These are phyloP conservation scores for Papilio protenor DNA, from an alignment of 2,888 invertebrate species.

Conservation along the genomic window DNA sequence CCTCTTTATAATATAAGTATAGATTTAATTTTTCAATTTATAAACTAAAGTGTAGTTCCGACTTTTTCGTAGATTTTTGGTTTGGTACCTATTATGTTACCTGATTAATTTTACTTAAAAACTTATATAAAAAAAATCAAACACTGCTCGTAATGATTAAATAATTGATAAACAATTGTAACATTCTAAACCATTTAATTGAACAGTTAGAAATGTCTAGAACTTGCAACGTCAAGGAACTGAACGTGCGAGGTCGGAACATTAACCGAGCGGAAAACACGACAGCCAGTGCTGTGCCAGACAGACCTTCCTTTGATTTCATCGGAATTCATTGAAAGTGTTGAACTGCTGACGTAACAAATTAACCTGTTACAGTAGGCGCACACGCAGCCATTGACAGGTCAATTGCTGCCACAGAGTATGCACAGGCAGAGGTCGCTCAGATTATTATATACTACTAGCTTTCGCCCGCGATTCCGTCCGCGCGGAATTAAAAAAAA, in stretches of 20 bases:
- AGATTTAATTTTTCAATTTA: too few species aligned
- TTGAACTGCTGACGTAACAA: slow-evolving; percentile 77
- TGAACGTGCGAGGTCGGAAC: slow-evolving; percentile 37
- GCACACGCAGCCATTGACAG: slow-evolving; percentile 51
- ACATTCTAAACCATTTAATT: neutral
- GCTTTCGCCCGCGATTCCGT: too few species aligned
- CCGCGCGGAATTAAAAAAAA: too few species aligned
- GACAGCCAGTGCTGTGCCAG: slow-evolving; percentile 41
- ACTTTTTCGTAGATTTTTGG: too few species aligned
- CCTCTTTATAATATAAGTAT: too few species aligned
- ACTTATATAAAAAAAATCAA: neutral
- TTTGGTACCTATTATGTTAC: neutral
- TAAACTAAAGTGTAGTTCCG: neutral
- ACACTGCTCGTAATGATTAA: neutral
- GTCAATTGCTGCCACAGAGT: slow-evolving; percentile 56
- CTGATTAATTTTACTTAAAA: neutral
- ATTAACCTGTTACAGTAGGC: slow-evolving; percentile 69
- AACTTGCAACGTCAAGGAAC: slow-evolving; percentile 24
- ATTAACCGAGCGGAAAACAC: slow-evolving; percentile 43
- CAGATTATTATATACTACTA: neutral
- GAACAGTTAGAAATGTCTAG: slow-evolving; percentile 17
- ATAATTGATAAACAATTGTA: neutral
- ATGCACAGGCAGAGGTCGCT: slow-evolving; percentile 18
- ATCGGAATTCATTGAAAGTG: slow-evolving; percentile 68
- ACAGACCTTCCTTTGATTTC: slow-evolving; percentile 47